Evolutionary conservation across 2,888 invertebrate genomes (phyloP).

Genomic region (Netelia fuscicornis): DNA sequence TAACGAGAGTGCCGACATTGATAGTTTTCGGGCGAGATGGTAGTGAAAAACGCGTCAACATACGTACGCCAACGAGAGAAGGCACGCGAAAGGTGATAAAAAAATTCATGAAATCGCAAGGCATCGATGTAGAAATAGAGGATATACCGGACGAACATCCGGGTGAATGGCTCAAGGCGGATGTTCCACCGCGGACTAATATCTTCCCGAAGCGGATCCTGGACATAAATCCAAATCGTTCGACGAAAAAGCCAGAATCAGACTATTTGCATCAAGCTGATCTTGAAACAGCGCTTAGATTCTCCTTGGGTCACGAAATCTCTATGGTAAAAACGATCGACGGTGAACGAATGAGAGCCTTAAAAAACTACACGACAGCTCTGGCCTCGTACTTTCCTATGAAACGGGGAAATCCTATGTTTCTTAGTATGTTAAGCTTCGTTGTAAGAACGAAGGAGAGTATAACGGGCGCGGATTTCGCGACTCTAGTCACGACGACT

Average conservation of each 20-base stretch:
- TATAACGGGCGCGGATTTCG: constrained; percentile 88
- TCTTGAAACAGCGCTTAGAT: constrained; percentile 94
- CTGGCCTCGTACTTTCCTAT: constrained; percentile 93
- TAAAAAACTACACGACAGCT: constrained; percentile 91
- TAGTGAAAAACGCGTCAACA: constrained; percentile 83
- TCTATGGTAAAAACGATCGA: constrained; percentile 89
- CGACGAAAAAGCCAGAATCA: constrained; percentile 84
- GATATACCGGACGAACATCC: constrained; percentile 66
- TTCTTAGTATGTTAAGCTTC: constrained; percentile 82
- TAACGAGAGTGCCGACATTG: constrained; percentile 86
- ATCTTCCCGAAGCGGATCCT: not conserved
- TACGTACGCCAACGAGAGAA: constrained; percentile 84
- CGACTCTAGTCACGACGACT: constrained; percentile 86
- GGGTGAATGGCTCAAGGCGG: constrained; percentile 69
- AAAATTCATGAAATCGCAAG: constrained; percentile 84
- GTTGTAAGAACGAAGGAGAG: constrained; percentile 85
- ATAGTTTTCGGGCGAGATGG: constrained; percentile 85
- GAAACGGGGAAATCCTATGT: constrained; percentile 86
- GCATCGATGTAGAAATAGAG: constrained; percentile 65
- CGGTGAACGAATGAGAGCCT: constrained; percentile 90
- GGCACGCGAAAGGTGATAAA: constrained; percentile 86
- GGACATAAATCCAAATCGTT: constrained; percentile 71
- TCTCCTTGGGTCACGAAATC: constrained; percentile 94
- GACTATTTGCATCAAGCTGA: constrained; percentile 94
- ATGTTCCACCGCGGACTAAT: constrained; percentile 38